Conservation (phyloP, 2,797 vertebrate genomes). For the Sebastes vulpes region DNA sequence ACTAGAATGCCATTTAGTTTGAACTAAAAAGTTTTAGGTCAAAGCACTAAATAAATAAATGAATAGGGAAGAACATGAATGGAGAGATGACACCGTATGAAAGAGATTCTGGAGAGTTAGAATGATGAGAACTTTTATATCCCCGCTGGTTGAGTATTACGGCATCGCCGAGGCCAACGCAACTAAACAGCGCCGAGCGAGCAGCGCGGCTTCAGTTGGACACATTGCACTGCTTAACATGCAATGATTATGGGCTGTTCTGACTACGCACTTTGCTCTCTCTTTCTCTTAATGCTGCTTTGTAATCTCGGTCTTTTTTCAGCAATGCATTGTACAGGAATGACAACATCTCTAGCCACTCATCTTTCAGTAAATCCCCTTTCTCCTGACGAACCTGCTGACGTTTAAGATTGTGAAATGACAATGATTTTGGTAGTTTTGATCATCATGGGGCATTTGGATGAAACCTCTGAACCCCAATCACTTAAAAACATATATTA, state of each 20-base stretch:
- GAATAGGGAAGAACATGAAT: conserved; percentile 79
- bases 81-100: conserved; percentile 77
- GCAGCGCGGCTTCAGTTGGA: conserved; percentile 34
- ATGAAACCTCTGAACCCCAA: conserved; percentile 21
- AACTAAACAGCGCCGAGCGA: conserved; percentile 23
- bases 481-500: background rate
- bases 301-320: conserved; percentile 39
- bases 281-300: conserved; percentile 51
- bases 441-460: background rate
- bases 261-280: conserved; percentile 43
- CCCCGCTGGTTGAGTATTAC: conserved; percentile 34
- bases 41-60: conserved; percentile 86
- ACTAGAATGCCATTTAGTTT: conserved; percentile 79
- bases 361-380: conserved; percentile 17
- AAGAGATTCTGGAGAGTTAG: conserved; percentile 68
- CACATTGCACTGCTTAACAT: conserved; percentile 66
- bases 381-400: conserved; percentile 28
- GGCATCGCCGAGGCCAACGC: conserved; percentile 14
- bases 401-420: conserved; percentile 14
- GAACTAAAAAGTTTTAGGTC: conserved; percentile 75
- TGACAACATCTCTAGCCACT: conserved; percentile 22
- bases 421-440: background rate
- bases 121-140: conserved; percentile 47
- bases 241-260: conserved; percentile 47
- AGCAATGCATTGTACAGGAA: conserved; percentile 55